Percentiles rank a stretch among this genome's conserved stretches.
Evolutionary conservation across 2,888 invertebrate genomes (phyloP).

Genomic region (Pristionchus fissidentatus): DNA sequence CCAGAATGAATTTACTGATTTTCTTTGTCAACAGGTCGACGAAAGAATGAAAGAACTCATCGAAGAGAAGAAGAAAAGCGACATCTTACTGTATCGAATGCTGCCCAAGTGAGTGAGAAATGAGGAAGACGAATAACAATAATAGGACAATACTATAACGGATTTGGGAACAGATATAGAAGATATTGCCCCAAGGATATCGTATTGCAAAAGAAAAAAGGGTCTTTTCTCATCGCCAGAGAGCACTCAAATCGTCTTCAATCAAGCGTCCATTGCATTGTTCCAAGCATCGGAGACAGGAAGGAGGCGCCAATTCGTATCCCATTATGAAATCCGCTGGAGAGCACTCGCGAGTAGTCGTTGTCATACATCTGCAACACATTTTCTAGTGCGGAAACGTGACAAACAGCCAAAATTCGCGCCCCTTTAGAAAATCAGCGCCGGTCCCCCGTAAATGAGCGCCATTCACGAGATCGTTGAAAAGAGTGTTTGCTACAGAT

Average conservation of each 20-base stretch:
- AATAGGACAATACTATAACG: too few relatives aligned
- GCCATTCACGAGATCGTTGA: too few relatives aligned
- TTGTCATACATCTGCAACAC: conserved; percentile 21
- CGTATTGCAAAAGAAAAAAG: too few relatives aligned
- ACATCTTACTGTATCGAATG: conserved; percentile 68
- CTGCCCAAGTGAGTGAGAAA: conserved; percentile 58
- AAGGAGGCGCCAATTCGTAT: background rate
- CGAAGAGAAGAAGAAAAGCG: conserved; percentile 71
- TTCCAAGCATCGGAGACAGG: conserved; percentile 16
- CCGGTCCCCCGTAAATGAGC: too few relatives aligned
- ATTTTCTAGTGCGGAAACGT: too few relatives aligned
- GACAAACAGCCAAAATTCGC: too few relatives aligned
- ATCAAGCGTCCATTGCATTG: background rate
- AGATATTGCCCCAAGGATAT: too few relatives aligned
- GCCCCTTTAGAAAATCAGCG: too few relatives aligned
- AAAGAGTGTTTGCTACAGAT: too few relatives aligned
- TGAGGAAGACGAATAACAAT: background rate
- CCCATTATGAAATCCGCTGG: background rate
- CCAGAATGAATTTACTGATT: background rate
- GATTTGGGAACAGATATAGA: too few relatives aligned
- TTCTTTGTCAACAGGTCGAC: conserved; percentile 39
- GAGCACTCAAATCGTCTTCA: background rate
- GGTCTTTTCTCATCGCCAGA: conserved; percentile 22
- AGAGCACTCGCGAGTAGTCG: conserved; percentile 15
- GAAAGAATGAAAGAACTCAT: conserved; percentile 66